Evolutionary conservation across 2,888 invertebrate genomes (phyloP).

Genomic region (Hermodice carunculata): DNA sequence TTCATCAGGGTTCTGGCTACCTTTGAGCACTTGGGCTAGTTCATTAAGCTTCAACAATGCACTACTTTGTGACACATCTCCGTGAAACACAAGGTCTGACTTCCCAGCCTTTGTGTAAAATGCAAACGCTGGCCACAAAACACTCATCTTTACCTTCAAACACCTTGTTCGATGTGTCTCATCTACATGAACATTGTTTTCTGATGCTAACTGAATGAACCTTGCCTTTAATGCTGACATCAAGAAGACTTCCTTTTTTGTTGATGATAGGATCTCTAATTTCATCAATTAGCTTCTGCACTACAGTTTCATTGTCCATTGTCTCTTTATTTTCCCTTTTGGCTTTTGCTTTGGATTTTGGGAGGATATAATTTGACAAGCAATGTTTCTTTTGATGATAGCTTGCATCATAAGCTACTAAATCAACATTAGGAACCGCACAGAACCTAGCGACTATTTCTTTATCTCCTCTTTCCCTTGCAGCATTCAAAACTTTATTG

Average conservation of each 20-base stretch:
- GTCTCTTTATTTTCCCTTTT: neutral
- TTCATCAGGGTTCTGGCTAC: too few species aligned
- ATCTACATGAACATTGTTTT: neutral
- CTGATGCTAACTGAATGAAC: neutral
- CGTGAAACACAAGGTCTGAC: neutral
- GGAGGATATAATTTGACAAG: too few species aligned
- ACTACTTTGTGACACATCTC: neutral
- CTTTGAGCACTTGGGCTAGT: neutral
- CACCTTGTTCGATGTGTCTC: neutral
- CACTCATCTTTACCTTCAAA: neutral
- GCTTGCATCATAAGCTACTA: too few species aligned
- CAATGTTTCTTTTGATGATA: too few species aligned
- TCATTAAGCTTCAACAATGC: too few species aligned
- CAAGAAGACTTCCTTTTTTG: neutral
- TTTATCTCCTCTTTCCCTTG: too few species aligned
- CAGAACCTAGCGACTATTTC: too few species aligned
- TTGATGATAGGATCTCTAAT: neutral
- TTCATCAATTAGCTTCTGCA: constrained; percentile 8
- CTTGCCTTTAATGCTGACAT: neutral
- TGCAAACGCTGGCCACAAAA: neutral
- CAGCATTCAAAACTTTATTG: too few species aligned
- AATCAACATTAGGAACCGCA: too few species aligned
- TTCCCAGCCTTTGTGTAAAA: neutral
- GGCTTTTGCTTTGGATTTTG: neutral
- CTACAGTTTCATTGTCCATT: neutral